Evolutionary conservation across 2,113 vertebrate species (phyloP).

Genomic region (Myiagra hebetior): DNA sequence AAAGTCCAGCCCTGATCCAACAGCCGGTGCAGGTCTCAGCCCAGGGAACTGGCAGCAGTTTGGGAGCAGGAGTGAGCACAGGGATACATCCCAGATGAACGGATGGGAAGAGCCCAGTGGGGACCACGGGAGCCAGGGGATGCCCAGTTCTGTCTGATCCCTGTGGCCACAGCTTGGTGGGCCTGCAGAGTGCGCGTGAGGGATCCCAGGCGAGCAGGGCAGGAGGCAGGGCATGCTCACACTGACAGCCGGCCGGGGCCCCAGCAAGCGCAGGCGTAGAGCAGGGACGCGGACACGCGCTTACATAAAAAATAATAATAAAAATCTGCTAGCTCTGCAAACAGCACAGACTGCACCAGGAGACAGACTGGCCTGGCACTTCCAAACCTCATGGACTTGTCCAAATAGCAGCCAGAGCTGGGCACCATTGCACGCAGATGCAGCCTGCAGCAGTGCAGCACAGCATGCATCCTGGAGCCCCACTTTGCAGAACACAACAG

Average conservation of each 20-base stretch:
- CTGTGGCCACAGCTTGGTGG: rapidly evolving
- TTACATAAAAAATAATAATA: conserved; percentile 7
- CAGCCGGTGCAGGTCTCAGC: background rate
- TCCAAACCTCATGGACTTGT: background rate
- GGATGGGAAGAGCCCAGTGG: rapidly evolving
- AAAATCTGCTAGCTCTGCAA: background rate
- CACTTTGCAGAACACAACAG: background rate
- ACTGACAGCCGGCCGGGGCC: rapidly evolving
- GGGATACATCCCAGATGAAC: background rate
- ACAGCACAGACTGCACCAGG: background rate
- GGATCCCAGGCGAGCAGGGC: background rate
- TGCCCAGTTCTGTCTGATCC: background rate
- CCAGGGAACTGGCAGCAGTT: background rate
- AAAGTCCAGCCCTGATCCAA: background rate
- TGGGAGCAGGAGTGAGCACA: background rate
- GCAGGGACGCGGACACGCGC: rapidly evolving
- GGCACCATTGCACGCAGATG: rapidly evolving
- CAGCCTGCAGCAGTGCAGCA: background rate
- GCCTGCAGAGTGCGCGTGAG: rapidly evolving
- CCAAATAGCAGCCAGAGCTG: background rate
- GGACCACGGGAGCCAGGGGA: rapidly evolving
- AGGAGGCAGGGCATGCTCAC: background rate
- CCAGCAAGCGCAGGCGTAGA: background rate
- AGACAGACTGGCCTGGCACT: background rate
- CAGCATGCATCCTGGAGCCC: background rate